A percentile compares a stretch with the other conserved stretches of the same genome.
phyloP scores from a whole-genome alignment of 2,113 vertebrate species.

The Opisthocomus hoazin region DNA sequence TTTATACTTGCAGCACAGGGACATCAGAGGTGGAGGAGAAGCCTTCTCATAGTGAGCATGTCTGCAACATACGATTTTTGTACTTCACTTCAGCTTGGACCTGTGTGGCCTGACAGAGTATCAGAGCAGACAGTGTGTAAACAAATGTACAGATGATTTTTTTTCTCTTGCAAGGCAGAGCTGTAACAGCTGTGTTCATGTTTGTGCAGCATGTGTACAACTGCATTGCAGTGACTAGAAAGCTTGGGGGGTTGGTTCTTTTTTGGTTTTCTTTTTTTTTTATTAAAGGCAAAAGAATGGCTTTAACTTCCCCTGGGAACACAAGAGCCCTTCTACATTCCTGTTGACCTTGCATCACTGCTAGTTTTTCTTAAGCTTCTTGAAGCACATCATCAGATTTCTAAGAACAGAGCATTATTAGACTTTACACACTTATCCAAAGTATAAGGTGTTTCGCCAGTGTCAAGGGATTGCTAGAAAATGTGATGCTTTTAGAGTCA shows the following conservation, averaged over 20 bases:
- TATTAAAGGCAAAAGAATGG: neutral
- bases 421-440: neutral
- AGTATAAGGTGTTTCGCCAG: neutral
- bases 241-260: neutral
- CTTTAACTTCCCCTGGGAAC: neutral
- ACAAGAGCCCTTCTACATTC: neutral
- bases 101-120: neutral
- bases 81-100: neutral
- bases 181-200: neutral
- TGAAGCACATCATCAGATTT: neutral
- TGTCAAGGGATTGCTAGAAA: neutral
- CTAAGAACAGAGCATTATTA: neutral
- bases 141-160: neutral
- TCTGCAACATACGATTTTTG: neutral
- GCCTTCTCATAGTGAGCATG: fast-evolving
- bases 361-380: neutral
- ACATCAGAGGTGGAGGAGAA: neutral
- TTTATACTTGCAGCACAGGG: fast-evolving
- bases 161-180: neutral
- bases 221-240: neutral
- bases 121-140: neutral
- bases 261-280: neutral
- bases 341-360: neutral
- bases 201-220: neutral
- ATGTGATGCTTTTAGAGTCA: neutral